phyloP scores from a whole-genome alignment of 2,797 vertebrate species.

The Hydrophis major region DNA sequence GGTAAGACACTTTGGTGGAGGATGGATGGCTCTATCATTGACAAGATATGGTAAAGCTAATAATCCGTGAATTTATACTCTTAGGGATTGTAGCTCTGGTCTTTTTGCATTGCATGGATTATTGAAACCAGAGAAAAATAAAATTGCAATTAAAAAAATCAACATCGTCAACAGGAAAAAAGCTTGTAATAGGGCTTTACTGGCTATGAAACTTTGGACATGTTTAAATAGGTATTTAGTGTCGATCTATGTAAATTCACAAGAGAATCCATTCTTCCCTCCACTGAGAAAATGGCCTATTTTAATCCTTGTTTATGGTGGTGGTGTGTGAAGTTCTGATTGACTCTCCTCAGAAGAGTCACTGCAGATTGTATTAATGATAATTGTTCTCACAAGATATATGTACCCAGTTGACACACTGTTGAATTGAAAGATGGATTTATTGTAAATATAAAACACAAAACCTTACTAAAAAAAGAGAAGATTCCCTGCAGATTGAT shows the following conservation, averaged over 20 bases:
- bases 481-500: neutral
- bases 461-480: too few species aligned
- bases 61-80: neutral
- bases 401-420: too few species aligned
- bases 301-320: neutral
- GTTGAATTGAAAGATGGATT: too few species aligned
- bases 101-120: neutral
- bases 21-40: neutral
- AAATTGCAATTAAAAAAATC: neutral
- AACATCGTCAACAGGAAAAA: neutral
- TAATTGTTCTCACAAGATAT: too few species aligned
- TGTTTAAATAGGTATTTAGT: too few species aligned
- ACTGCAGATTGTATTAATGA: neutral
- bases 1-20: conserved; percentile 62
- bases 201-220: neutral
- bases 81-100: neutral
- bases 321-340: neutral
- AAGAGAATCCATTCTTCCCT: neutral
- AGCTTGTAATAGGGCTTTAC: neutral
- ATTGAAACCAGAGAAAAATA: neutral
- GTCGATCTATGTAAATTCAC: neutral
- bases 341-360: neutral
- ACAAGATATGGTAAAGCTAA: neutral
- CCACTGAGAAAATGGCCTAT: neutral
- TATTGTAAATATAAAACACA: too few species aligned